Evolutionary conservation across 2,888 invertebrate genomes (phyloP).

Genomic region (Volucella zonaria): DNA sequence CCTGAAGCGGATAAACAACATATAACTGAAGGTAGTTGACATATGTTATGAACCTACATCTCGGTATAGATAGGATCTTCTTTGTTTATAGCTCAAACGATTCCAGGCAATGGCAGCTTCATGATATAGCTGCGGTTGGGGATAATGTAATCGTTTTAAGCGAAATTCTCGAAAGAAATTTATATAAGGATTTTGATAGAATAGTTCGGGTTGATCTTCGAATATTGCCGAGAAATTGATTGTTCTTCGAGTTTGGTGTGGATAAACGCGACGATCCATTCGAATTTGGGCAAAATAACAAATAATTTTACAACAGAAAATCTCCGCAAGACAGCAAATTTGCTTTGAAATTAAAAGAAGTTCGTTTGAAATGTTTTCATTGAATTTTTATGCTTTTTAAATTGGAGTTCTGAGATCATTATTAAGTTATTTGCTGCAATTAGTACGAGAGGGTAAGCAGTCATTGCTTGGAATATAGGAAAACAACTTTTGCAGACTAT

Average conservation of each 20-base stretch:
- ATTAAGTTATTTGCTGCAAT: no score
- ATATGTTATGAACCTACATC: constrained; percentile 21
- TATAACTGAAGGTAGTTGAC: neutral
- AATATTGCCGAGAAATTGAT: constrained; percentile 9
- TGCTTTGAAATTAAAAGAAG: no score
- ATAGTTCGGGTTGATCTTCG: constrained; percentile 50
- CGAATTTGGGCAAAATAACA: neutral
- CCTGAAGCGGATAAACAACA: constrained; percentile 3
- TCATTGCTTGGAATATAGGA: no score
- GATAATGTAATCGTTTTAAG: constrained; percentile 43
- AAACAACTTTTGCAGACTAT: no score
- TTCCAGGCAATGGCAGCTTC: constrained; percentile 46
- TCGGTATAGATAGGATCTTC: constrained; percentile 4
- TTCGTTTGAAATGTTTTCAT: no score
- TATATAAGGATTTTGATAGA: constrained; percentile 61
- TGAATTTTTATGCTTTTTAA: no score
- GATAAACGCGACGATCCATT: neutral
- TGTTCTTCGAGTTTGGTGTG: neutral
- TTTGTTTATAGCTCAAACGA: constrained; percentile 10
- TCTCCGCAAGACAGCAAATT: no score
- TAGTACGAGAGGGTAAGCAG: no score
- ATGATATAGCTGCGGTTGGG: constrained; percentile 19
- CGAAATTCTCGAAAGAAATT: constrained; percentile 64
- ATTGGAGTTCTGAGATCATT: no score
- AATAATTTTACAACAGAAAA: neutral